These are phyloP conservation scores for Mesocricetus auratus DNA, from an alignment of 2,113 vertebrate species.

Conservation along the genomic window DNA sequence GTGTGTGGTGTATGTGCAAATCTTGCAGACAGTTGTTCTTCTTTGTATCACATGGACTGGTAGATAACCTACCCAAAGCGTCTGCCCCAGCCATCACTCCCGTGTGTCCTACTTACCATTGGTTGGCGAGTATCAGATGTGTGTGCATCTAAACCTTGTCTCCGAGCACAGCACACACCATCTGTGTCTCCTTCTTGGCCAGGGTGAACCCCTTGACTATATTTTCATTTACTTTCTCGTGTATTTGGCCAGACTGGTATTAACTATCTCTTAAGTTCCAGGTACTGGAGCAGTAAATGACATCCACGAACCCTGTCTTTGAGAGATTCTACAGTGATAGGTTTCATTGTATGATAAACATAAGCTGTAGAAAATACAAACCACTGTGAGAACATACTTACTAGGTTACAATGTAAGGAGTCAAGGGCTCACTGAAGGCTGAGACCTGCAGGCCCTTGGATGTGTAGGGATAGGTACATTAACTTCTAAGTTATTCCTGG, in stretches of 20 bases:
- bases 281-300: neutral
- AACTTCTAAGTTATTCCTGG: conserved; percentile 5
- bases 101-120: neutral
- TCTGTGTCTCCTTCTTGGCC: neutral
- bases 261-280: neutral
- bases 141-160: neutral
- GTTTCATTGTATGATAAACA: neutral
- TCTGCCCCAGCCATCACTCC: neutral
- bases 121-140: neutral
- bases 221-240: neutral
- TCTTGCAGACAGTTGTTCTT: neutral
- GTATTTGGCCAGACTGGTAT: neutral
- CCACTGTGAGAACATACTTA: neutral
- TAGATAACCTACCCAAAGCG: neutral
- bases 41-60: neutral
- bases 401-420: too few species aligned
- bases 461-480: neutral
- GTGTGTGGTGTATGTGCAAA: neutral
- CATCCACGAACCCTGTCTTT: neutral
- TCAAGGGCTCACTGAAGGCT: neutral
- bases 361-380: neutral
- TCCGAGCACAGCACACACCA: neutral
- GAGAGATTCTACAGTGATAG: neutral
- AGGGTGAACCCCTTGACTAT: neutral
- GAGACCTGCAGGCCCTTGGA: neutral